Base-by-base conservation (phyloP, 1,140 invertebrate genomes). In the Sitobion miscanthi region DNA sequence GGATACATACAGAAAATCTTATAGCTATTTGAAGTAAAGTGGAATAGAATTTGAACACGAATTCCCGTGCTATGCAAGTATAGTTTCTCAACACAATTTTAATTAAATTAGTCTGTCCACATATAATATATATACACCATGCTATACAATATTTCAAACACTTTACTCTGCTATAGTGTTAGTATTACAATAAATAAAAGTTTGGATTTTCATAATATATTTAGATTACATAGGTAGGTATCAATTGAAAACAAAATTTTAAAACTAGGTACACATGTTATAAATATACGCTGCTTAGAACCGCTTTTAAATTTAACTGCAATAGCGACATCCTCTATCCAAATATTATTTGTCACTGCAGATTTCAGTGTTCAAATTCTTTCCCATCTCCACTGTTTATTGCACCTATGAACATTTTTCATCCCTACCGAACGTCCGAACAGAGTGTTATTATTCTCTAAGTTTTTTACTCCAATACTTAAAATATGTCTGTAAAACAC, bases 401-500 rank as follows among this genome's bases (percentile, higher is more conserved):
- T 83, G 38, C 3, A 38, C 23, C 82, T 6, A 38, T 83, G 62
- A 69, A 69, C 62, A 83, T 38, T 83, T 42, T 42, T 42, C 20
- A 42, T 83, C 38, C 21, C 38, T 38, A 23, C 38, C 21, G 30
- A n/a, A 69, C 11, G 11, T 69, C 62, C 62, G 3, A 69, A 69
- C 30, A 20, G 49, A n/a, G 25, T 45, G 9, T 86, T 47, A 45
- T 86, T 86, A 14, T 87, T 49, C 30, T n/a, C 30, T n/a, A 30
- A 49, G 14, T 87, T 49, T 87, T 86, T 49, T 87, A 87, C 30
- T 87, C 17, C 45, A 49, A 49, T 47, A 49, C 49, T 87, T 49
- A 87, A 49, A 87, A 87, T 49, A 87, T 47, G 86, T 86, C 8
- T 42, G 83, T 14, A 47, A 47, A 49, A 87, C 45, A 87, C 86